Conservation (phyloP, 2,888 invertebrate genomes). For the Aphidius colemani region DNA sequence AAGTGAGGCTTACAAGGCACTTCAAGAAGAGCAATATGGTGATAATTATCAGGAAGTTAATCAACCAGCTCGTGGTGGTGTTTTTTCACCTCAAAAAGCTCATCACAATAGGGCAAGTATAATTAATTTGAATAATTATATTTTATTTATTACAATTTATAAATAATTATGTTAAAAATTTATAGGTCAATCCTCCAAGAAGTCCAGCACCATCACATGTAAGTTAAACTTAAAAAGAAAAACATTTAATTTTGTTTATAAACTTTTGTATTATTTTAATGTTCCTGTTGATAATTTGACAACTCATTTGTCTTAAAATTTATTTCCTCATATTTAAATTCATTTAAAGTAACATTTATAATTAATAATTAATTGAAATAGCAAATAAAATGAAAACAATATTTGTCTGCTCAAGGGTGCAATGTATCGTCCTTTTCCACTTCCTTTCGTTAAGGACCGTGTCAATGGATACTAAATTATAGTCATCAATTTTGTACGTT, state of each 20-base stretch:
- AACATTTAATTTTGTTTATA: background rate
- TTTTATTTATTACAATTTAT: background rate
- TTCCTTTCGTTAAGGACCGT: constrained; percentile 55
- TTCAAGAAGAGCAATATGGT: constrained; percentile 79
- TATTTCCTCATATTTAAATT: background rate
- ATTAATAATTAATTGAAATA: background rate
- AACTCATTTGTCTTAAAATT: too few relatives aligned
- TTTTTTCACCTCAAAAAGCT: constrained; percentile 72
- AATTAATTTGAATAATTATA: too few relatives aligned
- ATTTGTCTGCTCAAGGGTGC: constrained; percentile 54
- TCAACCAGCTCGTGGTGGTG: constrained; percentile 74
- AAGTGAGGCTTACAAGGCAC: constrained; percentile 86
- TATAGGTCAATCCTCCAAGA: constrained; percentile 38
- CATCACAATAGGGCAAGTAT: constrained; percentile 50
- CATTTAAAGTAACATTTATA: constrained; percentile 1
- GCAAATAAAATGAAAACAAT: constrained; percentile 13
- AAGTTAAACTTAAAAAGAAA: constrained; percentile 32
- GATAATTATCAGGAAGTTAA: constrained; percentile 72
- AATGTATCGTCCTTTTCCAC: constrained; percentile 53
- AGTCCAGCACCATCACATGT: constrained; percentile 49
- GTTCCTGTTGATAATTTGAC: too few relatives aligned
- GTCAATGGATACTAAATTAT: constrained; percentile 53
- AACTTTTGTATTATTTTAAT: too few relatives aligned
- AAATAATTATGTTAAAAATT: constrained; percentile 8
- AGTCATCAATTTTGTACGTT: constrained; percentile 47